Conservation (phyloP, 2,888 invertebrate genomes). For the Rhimphoctona megacephalus region DNA sequence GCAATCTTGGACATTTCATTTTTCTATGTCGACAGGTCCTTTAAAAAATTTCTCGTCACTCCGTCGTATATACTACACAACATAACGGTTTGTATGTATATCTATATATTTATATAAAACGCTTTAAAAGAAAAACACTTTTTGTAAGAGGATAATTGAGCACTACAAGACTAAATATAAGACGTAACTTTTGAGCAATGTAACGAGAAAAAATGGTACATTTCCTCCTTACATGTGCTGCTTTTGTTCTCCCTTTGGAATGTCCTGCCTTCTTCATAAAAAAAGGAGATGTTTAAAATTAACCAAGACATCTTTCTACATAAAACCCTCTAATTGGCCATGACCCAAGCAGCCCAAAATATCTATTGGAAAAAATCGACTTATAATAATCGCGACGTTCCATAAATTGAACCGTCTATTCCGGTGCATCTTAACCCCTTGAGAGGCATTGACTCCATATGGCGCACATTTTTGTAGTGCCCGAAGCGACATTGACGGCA, state of each 20-base stretch:
- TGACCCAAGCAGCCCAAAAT: neutral
- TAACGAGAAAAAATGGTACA: neutral
- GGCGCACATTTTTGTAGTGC: too few relatives aligned
- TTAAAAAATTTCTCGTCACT: conserved; percentile 23
- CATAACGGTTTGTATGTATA: too few relatives aligned
- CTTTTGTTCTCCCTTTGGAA: neutral
- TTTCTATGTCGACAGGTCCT: conserved; percentile 6
- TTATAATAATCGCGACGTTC: neutral
- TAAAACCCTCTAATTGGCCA: neutral
- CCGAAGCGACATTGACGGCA: too few relatives aligned
- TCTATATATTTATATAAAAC: neutral
- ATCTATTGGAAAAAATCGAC: neutral
- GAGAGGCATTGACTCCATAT: too few relatives aligned
- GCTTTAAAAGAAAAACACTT: neutral
- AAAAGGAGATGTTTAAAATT: neutral
- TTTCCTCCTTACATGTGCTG: neutral
- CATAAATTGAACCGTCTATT: neutral
- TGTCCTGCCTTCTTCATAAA: neutral
- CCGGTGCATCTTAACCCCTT: too few relatives aligned
- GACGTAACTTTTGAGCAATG: neutral
- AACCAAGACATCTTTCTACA: neutral
- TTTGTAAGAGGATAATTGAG: neutral
- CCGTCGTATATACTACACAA: neutral
- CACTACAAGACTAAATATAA: neutral
- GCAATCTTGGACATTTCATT: conserved; percentile 36